Base-by-base conservation (phyloP, 2,113 vertebrate species). In the Ailurus styani region DNA sequence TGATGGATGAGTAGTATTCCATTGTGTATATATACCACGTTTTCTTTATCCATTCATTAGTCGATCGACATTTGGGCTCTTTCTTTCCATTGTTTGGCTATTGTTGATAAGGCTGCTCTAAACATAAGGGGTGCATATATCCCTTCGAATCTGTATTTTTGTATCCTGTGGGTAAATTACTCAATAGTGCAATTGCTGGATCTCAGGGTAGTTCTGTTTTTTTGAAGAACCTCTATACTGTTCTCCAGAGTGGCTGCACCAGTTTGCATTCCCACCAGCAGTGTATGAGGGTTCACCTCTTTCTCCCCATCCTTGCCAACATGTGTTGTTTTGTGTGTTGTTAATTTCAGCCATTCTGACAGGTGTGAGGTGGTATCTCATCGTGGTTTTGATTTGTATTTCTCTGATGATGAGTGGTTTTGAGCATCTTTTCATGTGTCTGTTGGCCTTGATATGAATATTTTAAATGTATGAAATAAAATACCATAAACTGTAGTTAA, bases 401-500 rank as follows among this genome's bases (percentile, higher is more conserved):
- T 62, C 60, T 62, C 11, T 62, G 60, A 29, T 62, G 27, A 29
- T 62, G 60, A 62, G 60, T 62, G 60, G 29, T 62, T 27, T 62
- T 62, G 60, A 62, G 60, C 60, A 62, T 62, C 27, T 29, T 62
- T 62, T 62, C 60, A 62, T 62, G 60, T 62, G 60, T 62, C 60
- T 62, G 60, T 62, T 62, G 60, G 60, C 60, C 60, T 62, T 62
- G 60, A 62, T 62, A 20, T 62, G 60, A 62, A 62, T 29, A 62
- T 79, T 93, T n/a, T 23, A 86, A 72, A 55, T 87, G 5, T 91
- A n/a, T 85, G 52, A 87, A 75, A 31, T 92, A 66, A 90, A 96
- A 78, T 45, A 37, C 34, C 42, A 7, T 29, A 50, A 84, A n/a
- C 27, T 79, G 55, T 42, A 55, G 78, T 91, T 91, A 57, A 70